Evolutionary conservation across 2,113 vertebrate species (phyloP).

Genomic region (Podarcis raffonei): DNA sequence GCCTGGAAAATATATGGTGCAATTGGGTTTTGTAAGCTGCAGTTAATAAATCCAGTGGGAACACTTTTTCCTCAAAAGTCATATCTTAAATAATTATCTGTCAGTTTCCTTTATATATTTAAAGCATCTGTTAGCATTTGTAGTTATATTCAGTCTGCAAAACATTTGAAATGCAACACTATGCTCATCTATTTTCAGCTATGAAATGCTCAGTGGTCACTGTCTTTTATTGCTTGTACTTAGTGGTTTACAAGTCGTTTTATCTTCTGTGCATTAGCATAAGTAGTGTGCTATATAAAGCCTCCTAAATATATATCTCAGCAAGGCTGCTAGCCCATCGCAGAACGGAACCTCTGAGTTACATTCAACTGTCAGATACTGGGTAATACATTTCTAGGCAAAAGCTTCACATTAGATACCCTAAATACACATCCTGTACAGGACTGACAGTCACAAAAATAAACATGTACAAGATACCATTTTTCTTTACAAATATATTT

Average conservation of each 20-base stretch:
- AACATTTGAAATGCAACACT: constrained; percentile 16
- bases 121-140: constrained; percentile 44
- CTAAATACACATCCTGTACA: constrained; percentile 38
- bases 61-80: not conserved
- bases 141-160: not conserved
- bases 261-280: constrained; percentile 53
- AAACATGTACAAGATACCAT: not conserved
- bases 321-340: constrained; percentile 17
- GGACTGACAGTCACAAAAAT: constrained; percentile 3
- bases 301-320: constrained; percentile 52
- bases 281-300: constrained; percentile 59
- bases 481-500: not conserved
- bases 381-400: constrained; percentile 8
- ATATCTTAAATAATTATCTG: constrained; percentile 20
- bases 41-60: not conserved
- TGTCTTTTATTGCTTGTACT: constrained; percentile 43
- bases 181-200: constrained; percentile 58
- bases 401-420: constrained; percentile 40
- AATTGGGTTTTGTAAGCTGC: not conserved
- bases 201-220: constrained; percentile 44
- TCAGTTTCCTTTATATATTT: constrained; percentile 37
- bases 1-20: not conserved
- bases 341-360: constrained; percentile 40
- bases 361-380: constrained; percentile 8
- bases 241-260: constrained; percentile 63